Conservation (phyloP, 1,140 invertebrate species). For the Drosophila littoralis region DNA sequence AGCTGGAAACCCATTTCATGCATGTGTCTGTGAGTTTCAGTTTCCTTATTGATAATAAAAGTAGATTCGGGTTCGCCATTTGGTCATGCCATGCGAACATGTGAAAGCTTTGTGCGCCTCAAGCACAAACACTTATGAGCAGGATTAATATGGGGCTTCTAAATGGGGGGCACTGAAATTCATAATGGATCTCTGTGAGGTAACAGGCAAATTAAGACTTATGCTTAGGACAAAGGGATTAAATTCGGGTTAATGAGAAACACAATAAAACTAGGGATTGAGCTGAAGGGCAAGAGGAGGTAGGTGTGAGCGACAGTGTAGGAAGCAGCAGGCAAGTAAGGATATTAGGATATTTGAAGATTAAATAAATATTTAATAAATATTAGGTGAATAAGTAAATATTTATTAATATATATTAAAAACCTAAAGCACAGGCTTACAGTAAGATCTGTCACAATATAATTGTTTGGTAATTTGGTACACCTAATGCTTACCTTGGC, state of each 20-base stretch:
- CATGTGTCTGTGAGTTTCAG: conserved; percentile 16
- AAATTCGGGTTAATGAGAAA: conserved; percentile 4
- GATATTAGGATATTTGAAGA: too few relatives aligned
- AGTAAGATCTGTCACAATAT: too few relatives aligned
- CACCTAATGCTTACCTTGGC: background rate
- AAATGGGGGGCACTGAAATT: conserved; percentile 7
- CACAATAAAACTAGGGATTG: background rate
- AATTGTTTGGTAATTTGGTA: too few relatives aligned
- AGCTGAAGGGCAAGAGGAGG: background rate
- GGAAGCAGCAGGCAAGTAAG: background rate
- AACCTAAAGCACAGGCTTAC: too few relatives aligned
- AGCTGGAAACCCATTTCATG: conserved; percentile 40
- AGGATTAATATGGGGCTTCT: conserved; percentile 11
- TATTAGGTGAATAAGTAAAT: too few relatives aligned
- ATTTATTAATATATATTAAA: too few relatives aligned
- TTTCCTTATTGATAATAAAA: conserved; percentile 68
- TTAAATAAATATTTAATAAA: too few relatives aligned
- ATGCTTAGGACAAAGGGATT: conserved; percentile 20
- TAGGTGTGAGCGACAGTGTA: too few relatives aligned
- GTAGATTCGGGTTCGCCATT: conserved; percentile 34
- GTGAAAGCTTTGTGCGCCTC: conserved; percentile 34
- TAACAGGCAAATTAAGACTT: conserved; percentile 38
- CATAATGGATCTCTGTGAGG: conserved; percentile 7
- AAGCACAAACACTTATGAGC: conserved; percentile 32
- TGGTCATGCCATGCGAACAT: conserved; percentile 39